phyloP scores from a whole-genome alignment of 2,113 vertebrate genomes.

The Danio rerio region DNA sequence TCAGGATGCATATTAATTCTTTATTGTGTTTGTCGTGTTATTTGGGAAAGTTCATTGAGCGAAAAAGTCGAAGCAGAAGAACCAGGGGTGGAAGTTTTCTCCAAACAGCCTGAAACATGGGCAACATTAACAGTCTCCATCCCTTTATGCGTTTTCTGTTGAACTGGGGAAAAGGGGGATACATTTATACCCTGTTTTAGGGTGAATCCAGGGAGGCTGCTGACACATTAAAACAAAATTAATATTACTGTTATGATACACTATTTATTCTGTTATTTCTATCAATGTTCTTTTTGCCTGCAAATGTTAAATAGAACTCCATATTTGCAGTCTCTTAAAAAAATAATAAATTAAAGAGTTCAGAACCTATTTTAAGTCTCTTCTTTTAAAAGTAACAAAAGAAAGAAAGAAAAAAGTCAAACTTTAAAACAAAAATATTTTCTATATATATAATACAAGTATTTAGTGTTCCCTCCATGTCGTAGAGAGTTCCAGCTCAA shows the following conservation, averaged over 20 bases:
- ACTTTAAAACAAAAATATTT: constrained; percentile 93
- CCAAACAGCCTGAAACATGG: constrained; percentile 66
- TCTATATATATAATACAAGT: constrained; percentile 98
- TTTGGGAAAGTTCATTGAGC: constrained; percentile 77
- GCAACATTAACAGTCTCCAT: constrained; percentile 60
- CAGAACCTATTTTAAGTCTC: constrained; percentile 88
- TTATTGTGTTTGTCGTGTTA: constrained; percentile 71
- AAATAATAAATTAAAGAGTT: constrained; percentile 99
- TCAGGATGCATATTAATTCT: constrained; percentile 60
- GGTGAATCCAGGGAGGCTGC: constrained; percentile 72
- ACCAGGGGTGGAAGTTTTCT: constrained; percentile 69
- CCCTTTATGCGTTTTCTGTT: constrained; percentile 37
- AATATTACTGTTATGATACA: constrained; percentile 79
- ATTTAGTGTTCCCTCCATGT: constrained; percentile 90
- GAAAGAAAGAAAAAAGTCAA: constrained; percentile 82
- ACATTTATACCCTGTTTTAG: constrained; percentile 76
- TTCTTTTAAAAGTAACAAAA: constrained; percentile 91
- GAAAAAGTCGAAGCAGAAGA: constrained; percentile 83
- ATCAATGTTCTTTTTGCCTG: constrained; percentile 82
- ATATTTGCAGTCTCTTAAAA: constrained; percentile 95
- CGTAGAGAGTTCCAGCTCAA: constrained; percentile 76
- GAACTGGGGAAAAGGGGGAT: constrained; percentile 4
- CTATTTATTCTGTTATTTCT: constrained; percentile 82
- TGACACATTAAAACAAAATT: constrained; percentile 74
- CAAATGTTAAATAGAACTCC: constrained; percentile 97